phyloP scores from a whole-genome alignment of 2,113 vertebrate species.

The Acanthochromis polyacanthus region DNA sequence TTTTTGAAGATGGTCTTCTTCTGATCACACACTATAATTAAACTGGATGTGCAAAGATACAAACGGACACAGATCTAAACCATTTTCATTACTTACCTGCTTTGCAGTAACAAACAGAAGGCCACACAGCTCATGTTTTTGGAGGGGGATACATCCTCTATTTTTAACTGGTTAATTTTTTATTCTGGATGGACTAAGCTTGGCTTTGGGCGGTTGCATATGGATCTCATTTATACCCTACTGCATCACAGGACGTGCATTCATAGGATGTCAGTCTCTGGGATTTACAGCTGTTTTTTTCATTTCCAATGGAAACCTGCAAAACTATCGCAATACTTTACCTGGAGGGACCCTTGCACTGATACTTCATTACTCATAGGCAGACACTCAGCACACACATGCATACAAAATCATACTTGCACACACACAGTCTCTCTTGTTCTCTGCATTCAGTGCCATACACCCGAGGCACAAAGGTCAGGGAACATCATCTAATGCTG shows the following conservation, averaged over 20 bases:
- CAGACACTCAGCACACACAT: constrained; percentile 6
- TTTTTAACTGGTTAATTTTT: constrained; percentile 9
- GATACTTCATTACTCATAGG: constrained; percentile 36
- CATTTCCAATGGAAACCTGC: constrained; percentile 54
- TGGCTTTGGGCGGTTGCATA: constrained; percentile 38
- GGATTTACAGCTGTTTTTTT: constrained; percentile 72
- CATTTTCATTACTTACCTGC: constrained; percentile 23
- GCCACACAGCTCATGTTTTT: not conserved
- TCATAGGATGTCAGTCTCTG: constrained; percentile 67
- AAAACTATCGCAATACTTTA: constrained; percentile 70
- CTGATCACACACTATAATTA: constrained; percentile 48
- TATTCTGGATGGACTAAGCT: constrained; percentile 29
- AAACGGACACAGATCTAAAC: constrained; percentile 17
- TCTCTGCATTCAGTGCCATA: constrained; percentile 81
- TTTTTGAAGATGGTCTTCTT: constrained; percentile 39
- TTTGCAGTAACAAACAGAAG: constrained; percentile 31
- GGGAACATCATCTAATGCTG: constrained; percentile 69
- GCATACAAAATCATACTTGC: constrained; percentile 43
- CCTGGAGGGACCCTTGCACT: constrained; percentile 62
- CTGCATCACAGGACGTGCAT: constrained; percentile 54
- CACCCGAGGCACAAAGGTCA: constrained; percentile 76
- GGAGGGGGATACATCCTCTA: not conserved
- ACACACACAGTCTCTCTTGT: constrained; percentile 61
- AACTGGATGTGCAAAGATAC: constrained; percentile 22
- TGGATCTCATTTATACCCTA: constrained; percentile 36